A percentile compares a stretch with the other conserved stretches of the same genome.
Conservation (phyloP, 2,797 vertebrate genomes). For the Apogon hyalosoma region DNA sequence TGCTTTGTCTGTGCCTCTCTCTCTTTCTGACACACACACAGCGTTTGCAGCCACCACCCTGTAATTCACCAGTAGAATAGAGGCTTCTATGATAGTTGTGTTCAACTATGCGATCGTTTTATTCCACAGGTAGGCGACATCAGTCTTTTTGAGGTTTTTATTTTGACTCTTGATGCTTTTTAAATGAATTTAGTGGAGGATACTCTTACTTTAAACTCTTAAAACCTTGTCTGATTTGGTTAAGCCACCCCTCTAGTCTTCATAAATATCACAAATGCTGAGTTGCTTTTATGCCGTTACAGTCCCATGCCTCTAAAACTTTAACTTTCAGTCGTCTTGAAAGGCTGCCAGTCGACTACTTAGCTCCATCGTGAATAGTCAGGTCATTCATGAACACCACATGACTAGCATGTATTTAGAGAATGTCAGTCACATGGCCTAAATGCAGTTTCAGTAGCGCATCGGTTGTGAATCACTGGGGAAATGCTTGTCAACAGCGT, state of each 20-base stretch:
- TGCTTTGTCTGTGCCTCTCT: neutral
- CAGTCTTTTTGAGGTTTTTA: no score
- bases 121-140: slow-evolving; percentile 10
- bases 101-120: slow-evolving; percentile 18
- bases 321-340: no score
- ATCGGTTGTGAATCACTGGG: slow-evolving; percentile 4
- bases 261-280: no score
- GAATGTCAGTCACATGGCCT: slow-evolving; percentile 1
- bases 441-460: slow-evolving; percentile 5
- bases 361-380: neutral
- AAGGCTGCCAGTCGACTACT: no score
- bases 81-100: slow-evolving; percentile 18
- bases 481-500: slow-evolving; percentile 15
- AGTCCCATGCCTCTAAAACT: no score
- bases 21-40: neutral
- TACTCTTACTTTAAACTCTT: no score
- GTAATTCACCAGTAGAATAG: neutral
- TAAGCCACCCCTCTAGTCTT: no score
- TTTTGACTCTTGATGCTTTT: no score
- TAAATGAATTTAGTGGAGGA: no score
- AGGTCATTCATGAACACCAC: slow-evolving; percentile 2
- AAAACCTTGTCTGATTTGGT: no score
- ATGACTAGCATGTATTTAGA: slow-evolving; percentile 5
- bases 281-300: neutral
- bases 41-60: slow-evolving; percentile 5